Conservation (phyloP, 2,113 vertebrate species). For the Raja brachyura region DNA sequence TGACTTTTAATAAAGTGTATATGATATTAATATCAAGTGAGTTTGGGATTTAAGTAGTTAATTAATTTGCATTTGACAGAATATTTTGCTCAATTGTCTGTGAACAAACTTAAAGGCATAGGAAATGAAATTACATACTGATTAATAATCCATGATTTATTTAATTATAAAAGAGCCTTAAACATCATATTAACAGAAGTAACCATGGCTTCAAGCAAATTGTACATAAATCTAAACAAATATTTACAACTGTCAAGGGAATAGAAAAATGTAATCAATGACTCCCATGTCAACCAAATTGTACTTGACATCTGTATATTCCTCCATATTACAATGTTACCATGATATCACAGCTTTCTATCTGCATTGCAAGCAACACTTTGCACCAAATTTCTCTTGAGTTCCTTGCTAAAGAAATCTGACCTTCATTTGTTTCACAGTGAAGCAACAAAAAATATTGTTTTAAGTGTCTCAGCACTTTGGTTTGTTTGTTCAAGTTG, state of each 20-base stretch:
- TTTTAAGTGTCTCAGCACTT: neutral
- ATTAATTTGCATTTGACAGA: neutral
- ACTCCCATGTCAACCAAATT: neutral
- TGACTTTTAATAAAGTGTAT: neutral
- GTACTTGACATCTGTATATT: neutral
- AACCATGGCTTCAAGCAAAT: neutral
- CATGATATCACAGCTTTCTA: neutral
- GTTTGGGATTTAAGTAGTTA: neutral
- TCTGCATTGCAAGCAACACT: neutral
- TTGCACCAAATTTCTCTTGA: neutral
- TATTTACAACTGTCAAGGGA: neutral
- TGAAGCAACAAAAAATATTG: neutral
- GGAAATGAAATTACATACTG: neutral
- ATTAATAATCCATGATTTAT: neutral
- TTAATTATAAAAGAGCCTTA: neutral
- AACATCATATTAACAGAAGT: neutral
- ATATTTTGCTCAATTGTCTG: neutral
- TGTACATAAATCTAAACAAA: neutral
- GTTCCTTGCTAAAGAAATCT: neutral
- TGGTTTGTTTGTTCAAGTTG: neutral
- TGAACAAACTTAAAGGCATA: neutral
- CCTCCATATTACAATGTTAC: neutral
- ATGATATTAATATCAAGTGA: neutral
- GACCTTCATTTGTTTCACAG: neutral
- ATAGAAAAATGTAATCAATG: neutral